Evolutionary conservation across 2,113 vertebrate genomes (phyloP).

Genomic region (Hypanus sabinus): DNA sequence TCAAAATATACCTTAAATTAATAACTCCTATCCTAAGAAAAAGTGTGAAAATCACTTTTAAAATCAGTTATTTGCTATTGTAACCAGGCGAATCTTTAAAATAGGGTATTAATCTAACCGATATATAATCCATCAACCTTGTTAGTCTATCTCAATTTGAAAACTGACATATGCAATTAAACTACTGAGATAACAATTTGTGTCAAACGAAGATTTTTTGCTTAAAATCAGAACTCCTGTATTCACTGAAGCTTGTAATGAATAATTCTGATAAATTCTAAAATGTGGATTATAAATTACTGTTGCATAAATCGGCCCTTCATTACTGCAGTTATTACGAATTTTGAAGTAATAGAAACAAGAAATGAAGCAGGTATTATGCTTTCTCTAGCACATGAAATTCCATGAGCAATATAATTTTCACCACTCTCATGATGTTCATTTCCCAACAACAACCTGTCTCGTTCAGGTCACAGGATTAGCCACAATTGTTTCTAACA

Average conservation of each 20-base stretch:
- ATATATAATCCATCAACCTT: slow-evolving; percentile 1
- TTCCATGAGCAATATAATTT: neutral
- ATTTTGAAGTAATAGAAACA: neutral
- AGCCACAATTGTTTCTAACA: neutral
- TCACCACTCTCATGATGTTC: neutral
- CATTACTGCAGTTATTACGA: neutral
- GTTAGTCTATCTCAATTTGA: neutral
- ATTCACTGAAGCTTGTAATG: neutral
- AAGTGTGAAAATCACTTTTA: neutral
- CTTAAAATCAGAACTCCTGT: neutral
- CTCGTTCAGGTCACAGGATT: neutral
- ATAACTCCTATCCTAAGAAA: neutral
- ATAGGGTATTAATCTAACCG: neutral
- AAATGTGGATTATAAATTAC: neutral
- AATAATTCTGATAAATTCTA: neutral
- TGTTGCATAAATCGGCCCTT: neutral
- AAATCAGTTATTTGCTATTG: neutral
- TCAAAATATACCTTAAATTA: neutral
- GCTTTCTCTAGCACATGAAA: neutral
- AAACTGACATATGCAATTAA: slow-evolving; percentile 4
- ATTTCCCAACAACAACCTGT: neutral
- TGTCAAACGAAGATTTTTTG: neutral
- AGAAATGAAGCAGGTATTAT: neutral
- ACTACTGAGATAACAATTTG: slow-evolving; percentile 11
- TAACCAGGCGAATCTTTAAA: neutral